Percentiles rank a stretch among this genome's conserved stretches.
Conservation (phyloP, 1,140 invertebrate species). For the Macrobrachium nipponense region DNA sequence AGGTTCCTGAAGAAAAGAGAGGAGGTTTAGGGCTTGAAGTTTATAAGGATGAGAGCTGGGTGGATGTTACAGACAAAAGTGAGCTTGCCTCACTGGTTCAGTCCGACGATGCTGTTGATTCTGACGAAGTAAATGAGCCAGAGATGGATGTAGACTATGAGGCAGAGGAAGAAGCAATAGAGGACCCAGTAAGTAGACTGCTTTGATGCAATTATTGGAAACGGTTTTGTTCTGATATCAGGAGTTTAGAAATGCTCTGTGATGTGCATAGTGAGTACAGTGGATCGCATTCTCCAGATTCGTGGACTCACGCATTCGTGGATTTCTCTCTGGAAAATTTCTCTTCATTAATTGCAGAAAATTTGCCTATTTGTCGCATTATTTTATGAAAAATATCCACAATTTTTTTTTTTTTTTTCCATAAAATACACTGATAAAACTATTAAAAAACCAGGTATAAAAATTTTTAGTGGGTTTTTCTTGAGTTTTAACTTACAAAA, state of each 20-base stretch:
- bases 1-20: conserved; percentile 23
- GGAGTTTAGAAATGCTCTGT: not conserved
- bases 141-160: conserved; percentile 39
- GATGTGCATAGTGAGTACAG: too few relatives aligned
- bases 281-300: too few relatives aligned
- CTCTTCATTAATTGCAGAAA: too few relatives aligned
- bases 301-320: too few relatives aligned
- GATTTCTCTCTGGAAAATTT: too few relatives aligned
- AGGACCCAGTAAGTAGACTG: conserved; percentile 33
- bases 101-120: conserved; percentile 19
- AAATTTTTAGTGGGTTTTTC: too few relatives aligned
- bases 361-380: too few relatives aligned
- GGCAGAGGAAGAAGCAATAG: conserved; percentile 25
- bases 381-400: too few relatives aligned
- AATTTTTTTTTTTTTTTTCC: too few relatives aligned
- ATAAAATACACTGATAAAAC: too few relatives aligned
- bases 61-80: conserved; percentile 38
- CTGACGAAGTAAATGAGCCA: conserved; percentile 31
- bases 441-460: too few relatives aligned
- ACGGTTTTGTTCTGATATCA: not conserved
- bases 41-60: conserved; percentile 35
- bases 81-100: conserved; percentile 4
- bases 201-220: not conserved
- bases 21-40: conserved; percentile 43
- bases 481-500: too few relatives aligned